These are phyloP conservation scores for Orientallactaga bullata DNA, from an alignment of 2,113 vertebrate genomes.

Conservation along the genomic window DNA sequence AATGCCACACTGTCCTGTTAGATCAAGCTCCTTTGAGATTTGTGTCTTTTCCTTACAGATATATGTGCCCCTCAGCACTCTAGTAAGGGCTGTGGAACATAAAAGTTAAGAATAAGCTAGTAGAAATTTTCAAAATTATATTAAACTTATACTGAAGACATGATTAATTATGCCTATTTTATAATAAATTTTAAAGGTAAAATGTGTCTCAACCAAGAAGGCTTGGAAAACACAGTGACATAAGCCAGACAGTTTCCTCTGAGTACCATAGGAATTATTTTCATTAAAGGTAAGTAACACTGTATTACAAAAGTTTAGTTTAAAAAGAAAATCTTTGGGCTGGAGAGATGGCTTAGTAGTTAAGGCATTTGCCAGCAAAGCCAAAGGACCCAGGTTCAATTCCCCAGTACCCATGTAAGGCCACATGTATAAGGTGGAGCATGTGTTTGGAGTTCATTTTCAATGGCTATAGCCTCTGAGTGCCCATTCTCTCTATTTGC, in stretches of 20 bases:
- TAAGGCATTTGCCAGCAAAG: no score
- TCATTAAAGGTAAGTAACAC: constrained; percentile 14
- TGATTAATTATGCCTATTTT: constrained; percentile 11
- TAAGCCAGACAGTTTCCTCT: background rate
- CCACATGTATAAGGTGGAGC: no score
- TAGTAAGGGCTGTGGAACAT: background rate
- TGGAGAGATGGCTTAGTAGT: no score
- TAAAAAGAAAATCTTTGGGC: constrained; percentile 43
- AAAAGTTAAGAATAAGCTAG: background rate
- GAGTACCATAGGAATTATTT: background rate
- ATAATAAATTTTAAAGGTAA: constrained; percentile 40
- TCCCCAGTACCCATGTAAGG: no score
- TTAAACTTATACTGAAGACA: constrained; percentile 23
- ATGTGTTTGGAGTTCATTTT: no score
- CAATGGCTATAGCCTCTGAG: no score
- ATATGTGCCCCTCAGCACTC: accelerated
- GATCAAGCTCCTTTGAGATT: background rate
- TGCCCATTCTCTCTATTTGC: no score
- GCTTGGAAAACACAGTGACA: background rate
- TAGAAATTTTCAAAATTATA: background rate
- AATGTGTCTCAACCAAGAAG: background rate
- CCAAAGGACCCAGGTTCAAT: no score
- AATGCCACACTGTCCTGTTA: background rate
- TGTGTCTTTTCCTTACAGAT: background rate
- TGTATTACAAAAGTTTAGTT: constrained; percentile 2